Evolutionary conservation across 2,888 invertebrate species (phyloP), one percentile per base, ranked within the genome.

Genomic region (Malacosoma neustria): DNA sequence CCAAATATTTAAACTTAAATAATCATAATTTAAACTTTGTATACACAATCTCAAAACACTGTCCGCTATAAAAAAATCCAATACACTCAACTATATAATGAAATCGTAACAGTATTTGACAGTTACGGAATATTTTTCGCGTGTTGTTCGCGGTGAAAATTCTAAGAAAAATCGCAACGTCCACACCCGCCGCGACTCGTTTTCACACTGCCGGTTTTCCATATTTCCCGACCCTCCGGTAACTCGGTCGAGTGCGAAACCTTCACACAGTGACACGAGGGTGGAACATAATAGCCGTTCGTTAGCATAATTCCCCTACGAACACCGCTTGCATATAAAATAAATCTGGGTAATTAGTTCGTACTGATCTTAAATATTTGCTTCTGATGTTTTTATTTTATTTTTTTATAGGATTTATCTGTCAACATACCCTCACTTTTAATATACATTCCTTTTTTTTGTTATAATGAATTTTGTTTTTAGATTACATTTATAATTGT

Each of bases 191-290:
- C 63, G 63, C 49, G 58, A 57, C 59, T 59, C 61, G 59, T 56
- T 49, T 55, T 55, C 46, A 43, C 39, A 71, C 68, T 61, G 60
- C 52, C 63, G 65, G 52, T 74, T 74, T 76, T 67, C 73, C 67
- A 80, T 74, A 79, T 76, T 73, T 73, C 67, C 75, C 57, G 63
- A 72, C 73, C 77, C 75, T 69, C 55, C 50, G 60, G 53, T 59
- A 60, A 77, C 71, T 81, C 82, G 82, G 82, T 80, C 80, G 81
- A 74, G 80, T 74, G 77, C 69, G 67, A 70, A 84, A 82, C 82
- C 84, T 84, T 84, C 80, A 81, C 84, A 84, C 77, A 80, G 75
- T 84, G 77, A 82, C 82, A 80, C 75, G 67, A 61, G 72, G 71
- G 70, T 63, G 63, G 63, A 60, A 70, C 71, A 84, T 81, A 80